Percentiles rank a stretch among this genome's conserved stretches.
Conservation (phyloP, 2,113 vertebrate genomes). For the Plestiodon gilberti region DNA sequence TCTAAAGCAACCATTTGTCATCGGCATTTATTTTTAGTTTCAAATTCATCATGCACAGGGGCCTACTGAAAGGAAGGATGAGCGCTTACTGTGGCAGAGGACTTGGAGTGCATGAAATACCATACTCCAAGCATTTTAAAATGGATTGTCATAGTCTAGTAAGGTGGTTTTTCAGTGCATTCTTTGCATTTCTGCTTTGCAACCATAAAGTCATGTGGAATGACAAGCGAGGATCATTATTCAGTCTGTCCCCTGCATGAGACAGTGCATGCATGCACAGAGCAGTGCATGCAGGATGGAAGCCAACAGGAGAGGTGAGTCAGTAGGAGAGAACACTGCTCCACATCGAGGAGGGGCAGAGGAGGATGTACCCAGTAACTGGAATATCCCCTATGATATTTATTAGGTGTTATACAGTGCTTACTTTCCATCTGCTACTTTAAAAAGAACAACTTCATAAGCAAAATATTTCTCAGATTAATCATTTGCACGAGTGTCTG, state of each 20-base stretch:
- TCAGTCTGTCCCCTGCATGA: background rate
- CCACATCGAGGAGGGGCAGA: background rate
- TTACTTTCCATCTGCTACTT: conserved; percentile 56
- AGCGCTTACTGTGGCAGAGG: background rate
- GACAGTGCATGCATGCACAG: background rate
- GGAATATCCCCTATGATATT: conserved; percentile 40
- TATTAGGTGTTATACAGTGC: conserved; percentile 62
- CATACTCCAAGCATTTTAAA: conserved; percentile 11
- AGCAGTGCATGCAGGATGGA: background rate
- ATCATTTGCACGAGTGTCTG: conserved; percentile 61
- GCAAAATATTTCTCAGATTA: conserved; percentile 51
- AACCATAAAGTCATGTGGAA: conserved; percentile 57
- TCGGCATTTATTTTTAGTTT: background rate
- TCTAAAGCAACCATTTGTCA: background rate
- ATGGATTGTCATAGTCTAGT: conserved; percentile 63
- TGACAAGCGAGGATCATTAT: conserved; percentile 56
- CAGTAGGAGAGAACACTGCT: background rate
- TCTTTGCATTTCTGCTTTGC: conserved; percentile 53
- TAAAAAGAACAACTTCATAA: conserved; percentile 41
- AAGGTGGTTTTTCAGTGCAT: conserved; percentile 64
- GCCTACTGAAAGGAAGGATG: background rate
- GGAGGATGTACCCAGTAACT: background rate
- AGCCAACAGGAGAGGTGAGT: background rate
- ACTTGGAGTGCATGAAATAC: background rate
- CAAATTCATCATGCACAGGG: background rate